Evolutionary conservation across 2,888 invertebrate genomes (phyloP).

Genomic region (Nemoura dubitans): DNA sequence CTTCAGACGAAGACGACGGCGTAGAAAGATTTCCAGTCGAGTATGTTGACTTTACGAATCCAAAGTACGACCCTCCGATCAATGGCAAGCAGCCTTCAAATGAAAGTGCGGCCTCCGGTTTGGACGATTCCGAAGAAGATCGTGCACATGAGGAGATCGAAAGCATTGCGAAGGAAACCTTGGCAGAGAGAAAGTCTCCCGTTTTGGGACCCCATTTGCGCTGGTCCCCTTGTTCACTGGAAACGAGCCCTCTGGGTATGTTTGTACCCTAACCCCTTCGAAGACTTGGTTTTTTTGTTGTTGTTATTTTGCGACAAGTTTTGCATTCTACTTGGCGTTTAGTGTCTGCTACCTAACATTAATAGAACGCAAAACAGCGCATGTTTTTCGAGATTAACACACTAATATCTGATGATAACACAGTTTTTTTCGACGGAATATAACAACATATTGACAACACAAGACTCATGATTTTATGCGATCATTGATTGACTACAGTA

Average conservation of each 20-base stretch:
- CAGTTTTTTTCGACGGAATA: background rate
- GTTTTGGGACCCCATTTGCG: conserved; percentile 46
- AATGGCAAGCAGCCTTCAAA: background rate
- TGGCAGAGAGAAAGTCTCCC: background rate
- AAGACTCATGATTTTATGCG: background rate
- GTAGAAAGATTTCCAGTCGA: background rate
- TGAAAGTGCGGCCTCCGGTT: background rate
- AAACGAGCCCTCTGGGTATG: conserved; percentile 54
- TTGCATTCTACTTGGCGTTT: background rate
- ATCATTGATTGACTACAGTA: background rate
- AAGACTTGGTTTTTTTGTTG: background rate
- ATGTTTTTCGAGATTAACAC: background rate
- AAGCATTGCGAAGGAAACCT: background rate
- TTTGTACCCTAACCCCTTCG: background rate
- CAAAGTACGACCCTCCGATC: background rate
- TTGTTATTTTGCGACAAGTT: background rate
- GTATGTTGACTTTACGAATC: conserved; percentile 17
- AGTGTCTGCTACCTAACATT: background rate
- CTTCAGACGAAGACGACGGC: conserved; percentile 32
- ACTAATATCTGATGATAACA: background rate
- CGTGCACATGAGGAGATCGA: background rate
- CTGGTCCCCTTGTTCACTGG: conserved; percentile 54
- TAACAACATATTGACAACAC: background rate
- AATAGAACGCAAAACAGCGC: background rate
- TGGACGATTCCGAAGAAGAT: background rate